Conservation (phyloP, 2,888 invertebrate species). For the Tanaodytes sp. region DNA sequence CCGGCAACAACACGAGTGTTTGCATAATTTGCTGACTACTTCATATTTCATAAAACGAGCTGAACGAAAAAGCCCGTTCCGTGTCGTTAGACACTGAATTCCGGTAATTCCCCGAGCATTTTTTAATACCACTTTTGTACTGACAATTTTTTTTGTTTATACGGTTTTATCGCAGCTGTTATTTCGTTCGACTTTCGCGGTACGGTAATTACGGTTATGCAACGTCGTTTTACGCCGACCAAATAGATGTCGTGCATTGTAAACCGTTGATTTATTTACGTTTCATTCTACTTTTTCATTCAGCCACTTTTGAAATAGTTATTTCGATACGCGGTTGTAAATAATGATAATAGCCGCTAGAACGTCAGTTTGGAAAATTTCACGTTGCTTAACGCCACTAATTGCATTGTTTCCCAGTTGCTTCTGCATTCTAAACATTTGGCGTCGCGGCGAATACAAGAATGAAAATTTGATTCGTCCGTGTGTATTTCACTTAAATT, state of each 20-base stretch:
- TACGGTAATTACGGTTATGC: no score
- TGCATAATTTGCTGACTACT: slow-evolving; percentile 12
- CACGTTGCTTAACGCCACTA: no score
- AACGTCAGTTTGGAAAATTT: no score
- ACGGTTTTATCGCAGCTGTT: slow-evolving; percentile 18
- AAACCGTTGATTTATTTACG: slow-evolving; percentile 4
- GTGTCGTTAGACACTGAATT: neutral
- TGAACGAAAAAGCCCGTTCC: slow-evolving; percentile 12
- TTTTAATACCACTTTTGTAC: no score
- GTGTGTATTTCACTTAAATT: slow-evolving; percentile 46
- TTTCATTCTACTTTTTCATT: slow-evolving; percentile 2
- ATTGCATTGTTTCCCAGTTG: no score
- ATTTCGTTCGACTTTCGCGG: no score
- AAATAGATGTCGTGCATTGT: no score
- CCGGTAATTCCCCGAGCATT: no score
- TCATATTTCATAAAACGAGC: slow-evolving; percentile 10
- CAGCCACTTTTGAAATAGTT: slow-evolving; percentile 7
- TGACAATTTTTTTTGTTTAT: no score
- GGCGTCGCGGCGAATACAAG: slow-evolving; percentile 32
- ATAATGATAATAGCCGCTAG: no score
- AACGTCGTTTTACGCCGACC: no score
- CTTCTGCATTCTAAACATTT: slow-evolving; percentile 24
- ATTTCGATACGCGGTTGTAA: no score
- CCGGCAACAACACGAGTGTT: slow-evolving; percentile 8
- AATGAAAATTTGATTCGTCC: slow-evolving; percentile 51